Evolutionary conservation across 2,888 invertebrate species (phyloP).

Genomic region (Osmoderma eremita): DNA sequence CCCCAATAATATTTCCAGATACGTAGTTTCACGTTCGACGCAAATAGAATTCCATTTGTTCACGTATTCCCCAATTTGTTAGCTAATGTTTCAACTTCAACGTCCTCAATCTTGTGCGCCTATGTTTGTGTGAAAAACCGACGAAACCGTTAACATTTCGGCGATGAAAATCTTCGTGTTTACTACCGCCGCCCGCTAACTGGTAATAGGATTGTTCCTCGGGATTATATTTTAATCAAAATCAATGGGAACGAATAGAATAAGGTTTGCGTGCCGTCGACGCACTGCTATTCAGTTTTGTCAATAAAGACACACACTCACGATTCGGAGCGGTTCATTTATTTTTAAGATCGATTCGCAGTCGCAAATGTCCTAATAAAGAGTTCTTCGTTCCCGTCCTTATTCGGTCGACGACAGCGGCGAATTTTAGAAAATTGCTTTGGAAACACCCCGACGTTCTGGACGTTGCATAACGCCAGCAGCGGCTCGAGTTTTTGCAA

Average conservation of each 20-base stretch:
- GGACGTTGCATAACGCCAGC: background rate
- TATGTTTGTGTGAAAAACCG: slow-evolving; percentile 20
- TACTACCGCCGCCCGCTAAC: slow-evolving; percentile 27
- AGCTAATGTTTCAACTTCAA: no score
- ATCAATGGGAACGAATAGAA: slow-evolving; percentile 39
- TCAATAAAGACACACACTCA: slow-evolving; percentile 35
- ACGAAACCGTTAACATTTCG: slow-evolving; percentile 21
- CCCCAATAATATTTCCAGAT: no score
- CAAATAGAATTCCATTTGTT: no score
- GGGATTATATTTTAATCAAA: slow-evolving; percentile 42
- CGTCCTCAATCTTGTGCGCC: background rate
- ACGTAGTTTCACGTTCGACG: no score
- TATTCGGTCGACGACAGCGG: slow-evolving; percentile 20
- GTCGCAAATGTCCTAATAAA: slow-evolving; percentile 34
- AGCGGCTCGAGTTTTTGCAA: background rate
- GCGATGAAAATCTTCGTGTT: slow-evolving; percentile 33
- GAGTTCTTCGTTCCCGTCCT: slow-evolving; percentile 11
- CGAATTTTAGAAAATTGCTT: slow-evolving; percentile 10
- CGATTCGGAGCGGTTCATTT: slow-evolving; percentile 30
- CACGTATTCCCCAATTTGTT: no score
- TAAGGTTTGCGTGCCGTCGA: slow-evolving; percentile 40
- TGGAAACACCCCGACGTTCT: background rate
- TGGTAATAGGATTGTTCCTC: slow-evolving; percentile 36
- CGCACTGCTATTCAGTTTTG: slow-evolving; percentile 34
- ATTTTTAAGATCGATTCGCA: slow-evolving; percentile 36